Conservation (phyloP, 2,797 vertebrate genomes). For the Falco novaeseelandiae region DNA sequence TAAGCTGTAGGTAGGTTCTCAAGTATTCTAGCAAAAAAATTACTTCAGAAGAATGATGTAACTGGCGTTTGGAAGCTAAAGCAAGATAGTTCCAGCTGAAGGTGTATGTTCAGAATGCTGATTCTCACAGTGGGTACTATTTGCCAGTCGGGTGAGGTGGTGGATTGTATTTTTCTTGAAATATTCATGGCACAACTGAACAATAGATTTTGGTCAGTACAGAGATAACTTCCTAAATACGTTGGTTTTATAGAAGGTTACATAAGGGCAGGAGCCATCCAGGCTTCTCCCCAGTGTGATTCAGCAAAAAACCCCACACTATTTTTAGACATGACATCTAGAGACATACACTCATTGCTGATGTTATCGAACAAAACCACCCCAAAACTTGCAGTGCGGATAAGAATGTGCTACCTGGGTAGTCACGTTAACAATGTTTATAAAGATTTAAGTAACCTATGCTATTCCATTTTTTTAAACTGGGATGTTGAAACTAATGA, state of each 20-base stretch:
- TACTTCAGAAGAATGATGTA: background rate
- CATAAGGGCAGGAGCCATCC: background rate
- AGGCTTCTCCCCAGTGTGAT: background rate
- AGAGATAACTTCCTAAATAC: background rate
- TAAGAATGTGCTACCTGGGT: background rate
- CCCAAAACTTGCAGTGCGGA: background rate
- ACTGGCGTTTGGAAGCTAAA: background rate
- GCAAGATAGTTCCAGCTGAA: background rate
- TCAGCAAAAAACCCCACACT: background rate
- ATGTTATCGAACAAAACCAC: background rate
- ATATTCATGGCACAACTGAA: background rate
- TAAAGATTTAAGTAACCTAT: background rate
- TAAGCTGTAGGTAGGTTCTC: background rate
- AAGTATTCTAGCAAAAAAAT: background rate
- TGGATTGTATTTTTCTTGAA: background rate
- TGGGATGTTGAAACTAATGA: background rate
- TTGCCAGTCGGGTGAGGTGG: background rate
- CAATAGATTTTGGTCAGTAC: background rate
- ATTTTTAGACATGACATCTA: background rate
- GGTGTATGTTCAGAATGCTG: background rate
- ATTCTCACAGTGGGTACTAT: background rate
- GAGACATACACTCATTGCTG: fast-evolving
- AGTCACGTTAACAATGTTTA: background rate
- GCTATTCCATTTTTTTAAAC: background rate
- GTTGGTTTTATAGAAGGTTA: background rate